These are phyloP conservation scores for Meteorus colon DNA, from an alignment of 2,888 invertebrate genomes.

Conservation along the genomic window DNA sequence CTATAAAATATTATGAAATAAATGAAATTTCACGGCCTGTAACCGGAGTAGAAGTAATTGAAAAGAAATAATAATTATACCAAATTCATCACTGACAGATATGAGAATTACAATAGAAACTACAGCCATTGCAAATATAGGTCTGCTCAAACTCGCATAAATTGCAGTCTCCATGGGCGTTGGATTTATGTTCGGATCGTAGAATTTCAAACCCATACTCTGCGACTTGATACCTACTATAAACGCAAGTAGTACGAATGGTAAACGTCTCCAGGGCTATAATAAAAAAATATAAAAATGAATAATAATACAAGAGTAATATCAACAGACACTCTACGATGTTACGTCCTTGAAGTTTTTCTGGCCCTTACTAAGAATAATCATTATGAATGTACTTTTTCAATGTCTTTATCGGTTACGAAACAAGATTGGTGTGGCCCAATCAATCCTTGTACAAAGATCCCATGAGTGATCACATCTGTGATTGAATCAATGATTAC, in stretches of 20 bases:
- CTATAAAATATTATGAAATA: constrained; percentile 48
- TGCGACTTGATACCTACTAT: constrained; percentile 51
- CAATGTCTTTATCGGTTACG: too few relatives aligned
- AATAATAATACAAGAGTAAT: not conserved
- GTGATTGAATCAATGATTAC: too few relatives aligned
- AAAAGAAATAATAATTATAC: constrained; percentile 49
- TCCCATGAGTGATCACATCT: too few relatives aligned
- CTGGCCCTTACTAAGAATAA: too few relatives aligned
- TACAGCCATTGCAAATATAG: constrained; percentile 55
- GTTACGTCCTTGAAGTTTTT: too few relatives aligned
- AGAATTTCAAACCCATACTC: constrained; percentile 54
- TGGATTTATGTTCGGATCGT: constrained; percentile 56
- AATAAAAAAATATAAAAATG: constrained; percentile 5
- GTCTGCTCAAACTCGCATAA: constrained; percentile 60
- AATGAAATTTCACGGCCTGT: not conserved
- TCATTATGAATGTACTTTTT: too few relatives aligned
- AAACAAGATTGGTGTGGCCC: too few relatives aligned
- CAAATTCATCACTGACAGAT: constrained; percentile 61
- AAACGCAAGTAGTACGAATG: constrained; percentile 54
- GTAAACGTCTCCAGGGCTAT: constrained; percentile 55
- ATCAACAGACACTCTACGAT: not conserved
- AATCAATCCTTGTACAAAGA: too few relatives aligned
- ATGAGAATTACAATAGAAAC: constrained; percentile 56
- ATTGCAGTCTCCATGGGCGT: constrained; percentile 56
- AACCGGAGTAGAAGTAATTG: not conserved